These are phyloP conservation scores for Dolichotis patagonum DNA, from an alignment of 2,113 vertebrate genomes.

Conservation along the genomic window DNA sequence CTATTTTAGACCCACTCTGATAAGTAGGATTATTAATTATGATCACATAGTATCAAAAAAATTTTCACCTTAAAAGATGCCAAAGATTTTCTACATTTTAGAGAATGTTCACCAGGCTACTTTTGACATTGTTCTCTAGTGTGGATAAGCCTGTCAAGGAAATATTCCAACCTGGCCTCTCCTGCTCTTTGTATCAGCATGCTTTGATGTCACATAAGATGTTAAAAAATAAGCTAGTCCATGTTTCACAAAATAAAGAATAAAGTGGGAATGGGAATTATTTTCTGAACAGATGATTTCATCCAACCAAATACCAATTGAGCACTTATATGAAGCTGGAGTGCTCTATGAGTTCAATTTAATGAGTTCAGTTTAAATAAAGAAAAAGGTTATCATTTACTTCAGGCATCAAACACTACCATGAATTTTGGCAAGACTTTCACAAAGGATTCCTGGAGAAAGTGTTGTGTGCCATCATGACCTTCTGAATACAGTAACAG, in stretches of 20 bases:
- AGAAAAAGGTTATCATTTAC: not conserved
- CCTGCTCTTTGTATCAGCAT: not conserved
- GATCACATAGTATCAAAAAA: not conserved
- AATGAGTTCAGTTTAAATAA: not conserved
- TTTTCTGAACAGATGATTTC: not conserved
- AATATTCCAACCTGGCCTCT: not conserved
- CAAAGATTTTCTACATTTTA: not conserved
- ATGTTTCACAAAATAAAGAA: not conserved
- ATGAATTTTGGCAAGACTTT: not conserved
- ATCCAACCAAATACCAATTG: not conserved
- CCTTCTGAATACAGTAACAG: not conserved
- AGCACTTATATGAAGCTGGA: not conserved
- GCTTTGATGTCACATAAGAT: not conserved
- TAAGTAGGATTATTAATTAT: conserved; percentile 10
- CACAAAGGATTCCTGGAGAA: not conserved
- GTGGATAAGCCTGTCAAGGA: not conserved
- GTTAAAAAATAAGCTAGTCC: not conserved
- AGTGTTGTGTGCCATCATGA: not conserved
- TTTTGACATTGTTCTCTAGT: not conserved
- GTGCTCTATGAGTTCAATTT: not conserved
- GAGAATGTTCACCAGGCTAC: not conserved
- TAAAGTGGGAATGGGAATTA: not conserved
- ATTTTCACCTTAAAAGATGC: not conserved
- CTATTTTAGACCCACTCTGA: not conserved
- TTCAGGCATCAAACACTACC: not conserved